Base-by-base conservation (phyloP, 2,113 vertebrate species). In the Lepus timidus region DNA sequence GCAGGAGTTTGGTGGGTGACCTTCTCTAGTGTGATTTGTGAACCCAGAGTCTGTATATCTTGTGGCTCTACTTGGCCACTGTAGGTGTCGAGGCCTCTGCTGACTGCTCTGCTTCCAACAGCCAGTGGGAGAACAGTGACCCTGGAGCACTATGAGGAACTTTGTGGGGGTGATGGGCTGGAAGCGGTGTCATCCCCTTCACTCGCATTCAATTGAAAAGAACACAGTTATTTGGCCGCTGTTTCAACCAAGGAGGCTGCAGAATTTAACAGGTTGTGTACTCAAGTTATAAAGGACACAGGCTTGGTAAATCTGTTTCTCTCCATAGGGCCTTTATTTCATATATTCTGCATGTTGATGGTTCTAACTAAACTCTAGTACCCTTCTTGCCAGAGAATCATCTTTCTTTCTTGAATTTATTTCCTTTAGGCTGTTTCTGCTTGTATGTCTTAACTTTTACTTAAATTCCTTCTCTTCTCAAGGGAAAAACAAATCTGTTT, bases 341-440 rank as follows among this genome's bases (percentile, higher is more conserved):
- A 33, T 33, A 2, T 33, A 25, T 91, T 84, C 84, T 85, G 29
- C 14, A 61, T 31, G 4, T 52, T 92, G 49, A 67, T 75, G 14
- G 65, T 25, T 2, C 17, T 23, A 70, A 73, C 62, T 65, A 78
- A 64, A 19, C 23, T n/a, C 4, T 33, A 22, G 9, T 74, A 25
- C 16, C 1, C 91, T 95, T 25, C 9, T 90, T 71, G 22, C 31
- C 12, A 68, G 36, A 85, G 4, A 70, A 90, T 81, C 29, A 70
- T 16, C 49, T 70, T 81, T 65, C 16, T 75, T 93, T 74, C 16
- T 29, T 71, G n/a, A 88, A 65, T 6, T 12, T 36, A 16, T 90
- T 80, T 90, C 64, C 51, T 92, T 88, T 78, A 55, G 16, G 52
- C 22, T 27, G 4, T 36, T 96, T 67, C n/a, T 85, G 65, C 11